Evolutionary conservation across 2,888 invertebrate species (phyloP).

Genomic region (Synanthedon myopaeformis): DNA sequence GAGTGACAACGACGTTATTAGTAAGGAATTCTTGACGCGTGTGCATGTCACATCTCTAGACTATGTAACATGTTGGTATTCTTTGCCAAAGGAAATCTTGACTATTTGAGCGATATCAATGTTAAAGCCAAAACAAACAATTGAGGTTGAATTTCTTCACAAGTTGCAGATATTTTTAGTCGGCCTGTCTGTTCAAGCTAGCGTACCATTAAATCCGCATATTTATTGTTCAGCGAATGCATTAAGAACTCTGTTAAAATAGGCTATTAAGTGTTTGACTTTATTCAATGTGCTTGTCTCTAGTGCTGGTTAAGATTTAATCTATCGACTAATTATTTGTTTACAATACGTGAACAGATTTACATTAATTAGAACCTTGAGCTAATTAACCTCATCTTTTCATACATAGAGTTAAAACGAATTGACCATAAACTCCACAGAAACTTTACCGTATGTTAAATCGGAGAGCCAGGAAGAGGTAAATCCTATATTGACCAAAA

Average conservation of each 20-base stretch:
- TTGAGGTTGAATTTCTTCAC: too few species aligned
- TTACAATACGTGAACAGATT: not conserved
- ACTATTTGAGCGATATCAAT: conserved; percentile 3
- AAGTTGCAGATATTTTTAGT: too few species aligned
- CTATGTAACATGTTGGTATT: conserved; percentile 34
- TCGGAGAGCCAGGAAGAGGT: too few species aligned
- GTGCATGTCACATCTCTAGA: conserved; percentile 15
- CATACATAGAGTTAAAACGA: too few species aligned
- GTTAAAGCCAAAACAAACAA: too few species aligned
- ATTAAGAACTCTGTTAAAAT: conserved; percentile 23
- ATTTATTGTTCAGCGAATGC: conserved; percentile 9
- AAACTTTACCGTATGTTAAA: too few species aligned
- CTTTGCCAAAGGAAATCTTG: conserved; percentile 23
- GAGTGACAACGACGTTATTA: conserved; percentile 39
- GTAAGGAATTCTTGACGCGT: conserved; percentile 31
- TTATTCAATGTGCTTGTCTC: conserved; percentile 27
- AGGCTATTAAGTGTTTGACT: conserved; percentile 27
- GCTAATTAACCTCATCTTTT: not conserved
- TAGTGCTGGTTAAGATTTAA: conserved; percentile 18
- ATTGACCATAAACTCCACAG: too few species aligned
- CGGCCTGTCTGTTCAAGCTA: too few species aligned
- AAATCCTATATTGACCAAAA: too few species aligned
- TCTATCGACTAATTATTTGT: conserved; percentile 15
- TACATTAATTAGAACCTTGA: not conserved
- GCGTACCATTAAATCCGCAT: not conserved